Base-by-base conservation (phyloP, 2,888 invertebrate species). In the Mechanitis mazaeus region DNA sequence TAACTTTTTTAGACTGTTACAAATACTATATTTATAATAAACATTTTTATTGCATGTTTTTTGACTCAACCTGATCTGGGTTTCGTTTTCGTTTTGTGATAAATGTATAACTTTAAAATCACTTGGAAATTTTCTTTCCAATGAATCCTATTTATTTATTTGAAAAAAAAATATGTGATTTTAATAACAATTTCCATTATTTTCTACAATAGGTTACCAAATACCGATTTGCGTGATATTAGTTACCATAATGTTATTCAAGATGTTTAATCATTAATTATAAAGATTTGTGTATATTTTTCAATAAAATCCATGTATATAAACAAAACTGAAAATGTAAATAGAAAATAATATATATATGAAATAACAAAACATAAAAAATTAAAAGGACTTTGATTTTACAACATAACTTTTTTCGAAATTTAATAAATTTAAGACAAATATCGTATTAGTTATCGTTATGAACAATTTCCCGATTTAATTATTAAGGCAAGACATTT, bases 161-260 rank as follows among this genome's bases (percentile, higher is more conserved):
- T 58, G 56, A 68, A 55, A 60, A 60, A 56, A 11, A 20, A 20
- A 1, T 50, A 53, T 42, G 56, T 53, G 45, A 56, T 55, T 45
- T 45, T 45, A 56, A 45, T 45, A 31, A 56, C 12, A 11, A 33
- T 46, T 56, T 45, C 38, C 11, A 38, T 31, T 7, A 33, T 60
- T 45, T 45, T 54, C 42, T 56, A 54, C 54, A 47, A 58, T 63
- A 65, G 50, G 58, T 68, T 69, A 65, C 66, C 63, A 59, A 64
- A 66, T 61, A 56, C 54, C 57, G 68, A 69, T 81, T 81, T 76
- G 73, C 78, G 88, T 88, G 88, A 89, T 89, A 88, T 84, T 84
- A 87, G 89, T 88, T 89, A 88, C 87, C 87, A 80, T 87, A 85
- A 79, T 76, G 56, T 73, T 65, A 65, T 33, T 76, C 28, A 31